Percentiles rank a stretch among this genome's conserved stretches.
phyloP scores from a whole-genome alignment of 2,888 invertebrate species.

The Drosophila pseudotalamancana region DNA sequence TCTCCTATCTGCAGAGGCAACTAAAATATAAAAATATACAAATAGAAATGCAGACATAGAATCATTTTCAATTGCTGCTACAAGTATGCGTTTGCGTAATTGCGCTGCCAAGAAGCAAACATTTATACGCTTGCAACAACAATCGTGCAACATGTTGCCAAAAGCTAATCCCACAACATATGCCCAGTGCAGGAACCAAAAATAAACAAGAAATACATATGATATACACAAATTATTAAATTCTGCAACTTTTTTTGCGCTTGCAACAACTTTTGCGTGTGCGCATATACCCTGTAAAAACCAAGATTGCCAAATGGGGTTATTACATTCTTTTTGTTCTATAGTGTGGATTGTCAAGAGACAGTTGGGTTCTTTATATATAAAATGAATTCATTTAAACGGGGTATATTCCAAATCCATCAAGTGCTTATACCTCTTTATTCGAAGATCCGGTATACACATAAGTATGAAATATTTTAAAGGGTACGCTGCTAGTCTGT shows the following conservation, averaged over 20 bases:
- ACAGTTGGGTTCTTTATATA: too few species aligned
- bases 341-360: too few species aligned
- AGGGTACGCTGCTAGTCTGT: not conserved
- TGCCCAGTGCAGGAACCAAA: constrained; percentile 19
- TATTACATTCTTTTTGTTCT: too few species aligned
- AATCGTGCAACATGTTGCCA: constrained; percentile 61
- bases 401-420: too few species aligned
- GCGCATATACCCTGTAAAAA: constrained; percentile 12
- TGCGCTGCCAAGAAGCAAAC: constrained; percentile 42
- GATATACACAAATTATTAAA: constrained; percentile 50
- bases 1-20: constrained; percentile 2
- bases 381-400: not conserved
- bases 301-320: too few species aligned
- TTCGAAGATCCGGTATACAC: too few species aligned
- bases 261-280: constrained; percentile 27
- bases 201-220: not conserved
- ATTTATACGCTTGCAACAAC: too few species aligned
- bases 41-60: constrained; percentile 4
- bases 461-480: not conserved
- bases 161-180: constrained; percentile 39
- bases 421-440: too few species aligned
- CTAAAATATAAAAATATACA: constrained; percentile 11
- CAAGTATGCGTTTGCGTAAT: constrained; percentile 44
- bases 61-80: not conserved
- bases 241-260: constrained; percentile 33